These are phyloP conservation scores for Charadrius vociferus DNA, from an alignment of 2,113 vertebrate genomes.

Conservation along the genomic window DNA sequence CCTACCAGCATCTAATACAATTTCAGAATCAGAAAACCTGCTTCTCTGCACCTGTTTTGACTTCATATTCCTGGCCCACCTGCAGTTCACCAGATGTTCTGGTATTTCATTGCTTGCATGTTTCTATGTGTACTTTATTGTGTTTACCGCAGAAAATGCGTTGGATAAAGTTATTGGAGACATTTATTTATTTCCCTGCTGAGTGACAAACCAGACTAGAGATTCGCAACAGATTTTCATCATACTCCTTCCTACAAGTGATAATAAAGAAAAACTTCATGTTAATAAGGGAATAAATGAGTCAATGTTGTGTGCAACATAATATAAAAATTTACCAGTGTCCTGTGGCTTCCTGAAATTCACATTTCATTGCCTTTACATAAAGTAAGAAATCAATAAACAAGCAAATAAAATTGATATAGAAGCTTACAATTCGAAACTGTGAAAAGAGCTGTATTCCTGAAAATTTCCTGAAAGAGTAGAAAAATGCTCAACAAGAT, in stretches of 20 bases:
- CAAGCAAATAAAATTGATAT: neutral
- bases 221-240: slow-evolving; percentile 25
- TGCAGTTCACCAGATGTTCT: slow-evolving; percentile 58
- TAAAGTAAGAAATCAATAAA: slow-evolving; percentile 20
- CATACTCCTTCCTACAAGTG: neutral
- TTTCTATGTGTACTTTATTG: slow-evolving; percentile 31
- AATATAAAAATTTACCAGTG: neutral
- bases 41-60: slow-evolving; percentile 29
- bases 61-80: slow-evolving; percentile 5
- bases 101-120: slow-evolving; percentile 26
- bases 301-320: neutral
- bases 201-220: slow-evolving; percentile 27
- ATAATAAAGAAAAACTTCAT: neutral
- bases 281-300: slow-evolving; percentile 27
- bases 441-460: neutral
- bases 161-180: slow-evolving; percentile 40
- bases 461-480: neutral
- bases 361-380: neutral
- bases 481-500: neutral
- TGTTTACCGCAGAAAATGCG: slow-evolving; percentile 40
- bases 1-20: slow-evolving; percentile 8
- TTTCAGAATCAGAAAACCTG: slow-evolving; percentile 47
- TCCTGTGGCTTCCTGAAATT: neutral
- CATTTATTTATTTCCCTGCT: slow-evolving; percentile 54
- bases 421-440: neutral